phyloP scores from a whole-genome alignment of 2,113 vertebrate species.

The Gallinago jamesoni region DNA sequence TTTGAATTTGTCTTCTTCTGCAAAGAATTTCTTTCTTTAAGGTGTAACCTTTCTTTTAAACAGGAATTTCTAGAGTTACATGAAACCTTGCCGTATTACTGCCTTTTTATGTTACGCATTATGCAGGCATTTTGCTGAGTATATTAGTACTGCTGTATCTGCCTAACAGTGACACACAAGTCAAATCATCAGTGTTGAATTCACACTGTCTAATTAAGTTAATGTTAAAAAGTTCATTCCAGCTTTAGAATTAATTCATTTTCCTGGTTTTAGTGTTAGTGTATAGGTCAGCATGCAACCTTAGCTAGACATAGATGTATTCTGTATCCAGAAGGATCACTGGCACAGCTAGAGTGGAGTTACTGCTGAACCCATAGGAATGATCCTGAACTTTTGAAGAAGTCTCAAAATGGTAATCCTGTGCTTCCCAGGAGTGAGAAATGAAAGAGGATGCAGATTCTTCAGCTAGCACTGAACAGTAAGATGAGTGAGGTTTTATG shows the following conservation, averaged over 20 bases:
- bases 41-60: neutral
- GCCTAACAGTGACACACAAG: neutral
- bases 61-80: neutral
- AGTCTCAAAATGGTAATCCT: neutral
- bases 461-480: neutral
- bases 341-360: neutral
- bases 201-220: rapidly evolving
- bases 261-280: neutral
- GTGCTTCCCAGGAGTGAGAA: neutral
- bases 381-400: neutral
- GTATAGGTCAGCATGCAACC: neutral
- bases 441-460: neutral
- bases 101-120: neutral
- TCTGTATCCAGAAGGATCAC: neutral
- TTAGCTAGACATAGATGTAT: rapidly evolving
- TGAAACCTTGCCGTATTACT: neutral
- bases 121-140: neutral
- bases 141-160: neutral
- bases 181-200: neutral
- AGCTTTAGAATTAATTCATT: neutral
- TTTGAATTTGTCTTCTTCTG: neutral
- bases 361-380: neutral
- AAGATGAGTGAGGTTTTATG: neutral
- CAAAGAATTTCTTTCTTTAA: neutral
- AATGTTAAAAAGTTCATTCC: neutral